Evolutionary conservation across 2,113 vertebrate species (phyloP).

Genomic region (Peromyscus polionotus): DNA sequence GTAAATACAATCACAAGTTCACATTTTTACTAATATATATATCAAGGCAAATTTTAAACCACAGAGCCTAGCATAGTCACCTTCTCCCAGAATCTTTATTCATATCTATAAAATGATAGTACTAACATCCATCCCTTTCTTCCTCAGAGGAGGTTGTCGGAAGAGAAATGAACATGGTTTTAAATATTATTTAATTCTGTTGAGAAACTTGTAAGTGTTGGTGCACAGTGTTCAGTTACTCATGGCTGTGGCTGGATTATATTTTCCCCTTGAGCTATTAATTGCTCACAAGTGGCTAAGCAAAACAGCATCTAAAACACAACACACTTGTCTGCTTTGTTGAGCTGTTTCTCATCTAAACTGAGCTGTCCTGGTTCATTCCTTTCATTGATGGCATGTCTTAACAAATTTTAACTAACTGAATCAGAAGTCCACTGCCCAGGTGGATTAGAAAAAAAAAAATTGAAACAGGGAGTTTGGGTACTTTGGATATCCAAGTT

Average conservation of each 20-base stretch:
- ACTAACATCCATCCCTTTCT: neutral
- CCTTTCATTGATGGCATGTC: neutral
- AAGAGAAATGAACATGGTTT: constrained; percentile 11
- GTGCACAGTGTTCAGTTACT: neutral
- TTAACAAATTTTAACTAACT: constrained; percentile 53
- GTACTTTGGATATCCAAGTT: neutral
- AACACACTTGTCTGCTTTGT: constrained; percentile 29
- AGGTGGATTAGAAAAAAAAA: constrained; percentile 22
- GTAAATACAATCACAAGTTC: neutral
- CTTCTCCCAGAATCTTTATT: neutral
- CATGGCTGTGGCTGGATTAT: neutral
- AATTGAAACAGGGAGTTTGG: neutral
- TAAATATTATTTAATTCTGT: constrained; percentile 27
- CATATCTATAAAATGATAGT: neutral
- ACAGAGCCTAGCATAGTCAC: neutral
- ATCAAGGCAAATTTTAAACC: neutral
- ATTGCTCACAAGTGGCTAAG: constrained; percentile 28
- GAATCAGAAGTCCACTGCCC: constrained; percentile 32
- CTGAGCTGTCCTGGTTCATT: neutral
- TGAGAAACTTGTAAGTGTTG: neutral
- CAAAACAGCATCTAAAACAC: neutral
- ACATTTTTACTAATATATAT: constrained; percentile 12
- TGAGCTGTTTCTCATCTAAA: constrained; percentile 55
- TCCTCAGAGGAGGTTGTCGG: neutral
- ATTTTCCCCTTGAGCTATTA: neutral